Base-by-base conservation (phyloP, 2,113 vertebrate genomes). In the Cranoglanis bouderius region DNA sequence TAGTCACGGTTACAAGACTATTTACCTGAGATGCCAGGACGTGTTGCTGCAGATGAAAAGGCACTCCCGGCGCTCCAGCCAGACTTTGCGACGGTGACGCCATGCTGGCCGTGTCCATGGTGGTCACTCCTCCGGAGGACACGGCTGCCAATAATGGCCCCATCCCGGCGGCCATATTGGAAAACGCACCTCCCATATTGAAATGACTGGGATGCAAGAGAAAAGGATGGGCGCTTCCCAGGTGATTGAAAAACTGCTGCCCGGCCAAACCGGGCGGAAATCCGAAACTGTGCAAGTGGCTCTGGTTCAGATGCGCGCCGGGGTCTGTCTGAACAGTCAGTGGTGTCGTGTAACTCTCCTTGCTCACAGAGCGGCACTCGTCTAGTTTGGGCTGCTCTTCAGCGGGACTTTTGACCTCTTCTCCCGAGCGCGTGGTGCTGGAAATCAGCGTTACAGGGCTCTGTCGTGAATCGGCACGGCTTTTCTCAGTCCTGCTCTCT, bases 11-110 rank as follows among this genome's bases (percentile, higher is more conserved):
- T 29, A 55, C n/a, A 1, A 51, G 9, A 87, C 94, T 91, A 83
- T 92, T 93, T 97, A 99, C 98, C 98, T 99, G 98, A 0, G 98
- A 99, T 84, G 98, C 98, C 94, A 99, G 93, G 92, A 99, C 97
- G 14, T 99, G 98, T 92, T 98, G 98, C 93, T 99, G 98, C 91
- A 99, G 96, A 93, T 99, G 98, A 91, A 99, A 99, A 38, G 98
- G 98, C 88, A 99, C 92, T 82, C 97, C 96, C 0, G 95, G 95
- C 0, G 95, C 94, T 83, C 97, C 97, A 0, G 97, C 94, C 87
- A 99, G 94, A 95, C 97, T 96, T 90, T 98, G 98, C 26, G 96
- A 94, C 3, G 97, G 95, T 0, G 98, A 97, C 1, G 97, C 96
- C 94, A 98, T 97, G 91, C 94, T 94, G 90, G 96, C 95, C 0